Base-by-base conservation (phyloP, 2,888 invertebrate species). In the Lasioglossum zephyrum region DNA sequence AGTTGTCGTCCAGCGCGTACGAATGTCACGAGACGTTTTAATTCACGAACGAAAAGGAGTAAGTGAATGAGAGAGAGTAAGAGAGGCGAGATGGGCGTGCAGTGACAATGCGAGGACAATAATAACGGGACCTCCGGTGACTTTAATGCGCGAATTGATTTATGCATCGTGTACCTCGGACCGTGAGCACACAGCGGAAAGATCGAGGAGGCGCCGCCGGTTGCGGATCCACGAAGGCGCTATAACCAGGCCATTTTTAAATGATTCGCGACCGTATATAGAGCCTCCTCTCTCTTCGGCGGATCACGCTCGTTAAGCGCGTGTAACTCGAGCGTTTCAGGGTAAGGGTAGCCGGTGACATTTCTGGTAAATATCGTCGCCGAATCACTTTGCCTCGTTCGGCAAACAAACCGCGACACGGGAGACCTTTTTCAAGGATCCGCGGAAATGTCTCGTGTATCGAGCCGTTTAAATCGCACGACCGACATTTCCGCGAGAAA, bases 321-420 rank as follows among this genome's bases (percentile, higher is more conserved):
- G 69, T 72, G 90, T 88, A 88, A 89, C 86, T 87, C 79, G 85
- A 87, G 81, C 70, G 49, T 73, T 79, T 73, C 80, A 77, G 26
- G 77, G 81, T 91, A 92, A 92, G 90, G 88, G 88, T 89, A 91
- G 83, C 69, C 87, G 81, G 75, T 87, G 92, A 91, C 92, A 91
- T 92, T 92, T 92, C 85, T 87, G 82, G 88, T 81, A 89, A 90
- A 91, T 91, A 90, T 89, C 88, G 88, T 82, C 85, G 60, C 44
- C 81, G 83, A 82, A 79, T 82, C 85, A 81, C 81, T 90, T 90
- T 89, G 85, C 82, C 79, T 75, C 81, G 83, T 81, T 86, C 31
- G 83, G 76, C 85, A 89, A 90, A 90, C 86, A 90, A 81, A 87
- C 70, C 80, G 77, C 80, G 78, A 63, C 75, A 47, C 66, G 79